Conservation (phyloP, 2,888 invertebrate species). For the Melanostoma mellinum region DNA sequence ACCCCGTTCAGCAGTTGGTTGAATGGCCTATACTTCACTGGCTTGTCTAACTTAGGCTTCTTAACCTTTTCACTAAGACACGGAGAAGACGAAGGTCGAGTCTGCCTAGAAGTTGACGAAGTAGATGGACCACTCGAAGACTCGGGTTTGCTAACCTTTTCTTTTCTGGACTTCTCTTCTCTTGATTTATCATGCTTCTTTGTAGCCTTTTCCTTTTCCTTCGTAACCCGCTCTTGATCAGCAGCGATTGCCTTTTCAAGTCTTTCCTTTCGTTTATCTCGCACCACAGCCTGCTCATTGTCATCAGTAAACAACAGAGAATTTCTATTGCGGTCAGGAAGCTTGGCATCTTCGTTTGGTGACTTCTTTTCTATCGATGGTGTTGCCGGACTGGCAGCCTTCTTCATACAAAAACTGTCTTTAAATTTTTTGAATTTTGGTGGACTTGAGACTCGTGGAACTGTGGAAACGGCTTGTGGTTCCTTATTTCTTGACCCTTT, state of each 20-base stretch:
- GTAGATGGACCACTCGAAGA: slow-evolving; percentile 3
- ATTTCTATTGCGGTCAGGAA: slow-evolving; percentile 80
- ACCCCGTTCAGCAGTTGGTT: slow-evolving; percentile 86
- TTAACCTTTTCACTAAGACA: slow-evolving; percentile 73
- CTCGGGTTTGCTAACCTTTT: not conserved
- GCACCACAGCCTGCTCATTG: slow-evolving; percentile 79
- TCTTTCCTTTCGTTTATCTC: slow-evolving; percentile 82
- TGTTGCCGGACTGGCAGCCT: not conserved
- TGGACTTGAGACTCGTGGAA: slow-evolving; percentile 36
- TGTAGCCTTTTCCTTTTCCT: slow-evolving; percentile 74
- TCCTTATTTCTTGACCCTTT: slow-evolving; percentile 71
- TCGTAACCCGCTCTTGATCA: slow-evolving; percentile 76
- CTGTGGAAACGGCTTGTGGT: slow-evolving; percentile 7
- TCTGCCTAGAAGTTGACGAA: slow-evolving; percentile 29
- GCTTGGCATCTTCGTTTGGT: slow-evolving; percentile 26
- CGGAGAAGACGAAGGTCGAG: slow-evolving; percentile 73
- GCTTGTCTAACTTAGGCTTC: slow-evolving; percentile 75
- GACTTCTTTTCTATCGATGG: not conserved
- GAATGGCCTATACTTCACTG: slow-evolving; percentile 83
- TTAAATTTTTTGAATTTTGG: slow-evolving; percentile 42
- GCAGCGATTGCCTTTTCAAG: slow-evolving; percentile 81
- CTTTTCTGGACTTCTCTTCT: not conserved
- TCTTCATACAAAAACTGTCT: slow-evolving; percentile 10
- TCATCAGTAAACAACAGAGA: slow-evolving; percentile 83
- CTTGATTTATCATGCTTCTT: slow-evolving; percentile 15